phyloP scores from a whole-genome alignment of 2,888 invertebrate genomes.

The Trissolcus japonicus region DNA sequence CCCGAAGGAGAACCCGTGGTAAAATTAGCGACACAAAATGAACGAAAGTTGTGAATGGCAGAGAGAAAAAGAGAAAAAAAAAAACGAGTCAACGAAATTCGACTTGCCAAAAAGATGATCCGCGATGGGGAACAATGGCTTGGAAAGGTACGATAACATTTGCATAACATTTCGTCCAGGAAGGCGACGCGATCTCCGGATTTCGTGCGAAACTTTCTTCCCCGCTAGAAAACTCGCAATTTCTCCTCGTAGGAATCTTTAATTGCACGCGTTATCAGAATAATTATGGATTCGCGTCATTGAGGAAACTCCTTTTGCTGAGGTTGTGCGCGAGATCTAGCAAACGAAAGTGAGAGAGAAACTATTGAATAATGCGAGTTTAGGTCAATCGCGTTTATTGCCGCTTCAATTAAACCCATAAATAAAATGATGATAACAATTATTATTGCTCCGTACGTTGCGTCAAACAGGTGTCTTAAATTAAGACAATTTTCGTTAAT shows the following conservation, averaged over 20 bases:
- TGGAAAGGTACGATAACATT: slow-evolving; percentile 45
- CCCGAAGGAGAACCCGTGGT: slow-evolving; percentile 35
- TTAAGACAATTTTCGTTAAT: too few relatives aligned
- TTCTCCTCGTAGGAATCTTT: slow-evolving; percentile 49
- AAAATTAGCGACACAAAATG: slow-evolving; percentile 54
- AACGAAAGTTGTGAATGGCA: slow-evolving; percentile 57
- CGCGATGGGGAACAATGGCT: slow-evolving; percentile 35
- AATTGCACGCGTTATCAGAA: slow-evolving; percentile 53
- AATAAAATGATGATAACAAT: not conserved
- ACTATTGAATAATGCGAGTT: slow-evolving; percentile 54
- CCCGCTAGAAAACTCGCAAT: slow-evolving; percentile 53
- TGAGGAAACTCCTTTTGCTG: slow-evolving; percentile 31
- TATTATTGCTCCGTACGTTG: too few relatives aligned
- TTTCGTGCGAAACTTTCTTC: slow-evolving; percentile 48
- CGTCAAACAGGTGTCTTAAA: too few relatives aligned
- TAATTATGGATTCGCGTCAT: slow-evolving; percentile 49
- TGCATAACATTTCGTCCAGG: slow-evolving; percentile 53
- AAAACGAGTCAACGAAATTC: slow-evolving; percentile 31
- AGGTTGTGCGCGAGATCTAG: slow-evolving; percentile 42
- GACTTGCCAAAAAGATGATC: slow-evolving; percentile 35
- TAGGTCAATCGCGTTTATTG: slow-evolving; percentile 45
- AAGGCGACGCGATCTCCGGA: slow-evolving; percentile 9
- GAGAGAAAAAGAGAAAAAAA: slow-evolving; percentile 55
- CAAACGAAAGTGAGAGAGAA: slow-evolving; percentile 48
- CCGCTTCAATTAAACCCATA: slow-evolving; percentile 21